Evolutionary conservation across 64 coral and sea anemone genomes (phyloP).

Genomic region (Pocillopora damicornis): DNA sequence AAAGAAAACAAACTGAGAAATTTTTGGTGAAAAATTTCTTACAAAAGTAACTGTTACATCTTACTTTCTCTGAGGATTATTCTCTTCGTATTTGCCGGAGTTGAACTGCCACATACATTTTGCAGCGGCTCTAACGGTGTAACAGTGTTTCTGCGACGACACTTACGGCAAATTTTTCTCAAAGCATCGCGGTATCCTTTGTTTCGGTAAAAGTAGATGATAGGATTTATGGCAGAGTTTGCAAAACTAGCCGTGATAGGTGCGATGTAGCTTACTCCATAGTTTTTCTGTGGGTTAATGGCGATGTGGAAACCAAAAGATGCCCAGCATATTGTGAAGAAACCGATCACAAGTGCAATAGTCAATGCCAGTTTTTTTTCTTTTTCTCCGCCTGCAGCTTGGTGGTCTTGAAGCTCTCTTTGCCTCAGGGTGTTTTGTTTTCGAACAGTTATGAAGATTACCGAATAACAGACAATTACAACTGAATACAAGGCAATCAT

Average conservation of each 20-base stretch:
- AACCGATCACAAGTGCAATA: slow-evolving; percentile 66
- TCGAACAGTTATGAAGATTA: slow-evolving; percentile 52
- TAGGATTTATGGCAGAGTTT: slow-evolving; percentile 67
- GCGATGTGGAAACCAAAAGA: slow-evolving; percentile 46
- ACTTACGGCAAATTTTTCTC: slow-evolving; percentile 32
- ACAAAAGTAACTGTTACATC: not conserved
- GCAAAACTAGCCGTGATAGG: slow-evolving; percentile 52
- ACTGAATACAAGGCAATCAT: slow-evolving; percentile 37
- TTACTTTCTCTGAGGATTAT: not conserved
- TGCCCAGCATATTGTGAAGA: slow-evolving; percentile 68
- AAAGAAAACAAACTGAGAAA: not conserved
- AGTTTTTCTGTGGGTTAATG: slow-evolving; percentile 42
- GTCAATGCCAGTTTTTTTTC: slow-evolving; percentile 68
- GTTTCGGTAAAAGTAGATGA: slow-evolving; percentile 70
- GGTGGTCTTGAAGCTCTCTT: slow-evolving; percentile 42
- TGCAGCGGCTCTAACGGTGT: not conserved
- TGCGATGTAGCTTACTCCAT: slow-evolving; percentile 59
- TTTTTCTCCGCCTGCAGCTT: slow-evolving; percentile 3
- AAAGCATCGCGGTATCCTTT: slow-evolving; percentile 49
- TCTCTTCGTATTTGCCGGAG: not conserved
- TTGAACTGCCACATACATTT: not conserved
- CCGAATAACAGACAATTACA: slow-evolving; percentile 47
- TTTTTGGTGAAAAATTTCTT: not conserved
- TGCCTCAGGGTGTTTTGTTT: slow-evolving; percentile 36
- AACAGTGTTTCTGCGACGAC: not conserved